Percentiles rank a stretch among this genome's conserved stretches.
Evolutionary conservation across 2,797 vertebrate species (phyloP).

Genomic region (Okamejei kenojei): DNA sequence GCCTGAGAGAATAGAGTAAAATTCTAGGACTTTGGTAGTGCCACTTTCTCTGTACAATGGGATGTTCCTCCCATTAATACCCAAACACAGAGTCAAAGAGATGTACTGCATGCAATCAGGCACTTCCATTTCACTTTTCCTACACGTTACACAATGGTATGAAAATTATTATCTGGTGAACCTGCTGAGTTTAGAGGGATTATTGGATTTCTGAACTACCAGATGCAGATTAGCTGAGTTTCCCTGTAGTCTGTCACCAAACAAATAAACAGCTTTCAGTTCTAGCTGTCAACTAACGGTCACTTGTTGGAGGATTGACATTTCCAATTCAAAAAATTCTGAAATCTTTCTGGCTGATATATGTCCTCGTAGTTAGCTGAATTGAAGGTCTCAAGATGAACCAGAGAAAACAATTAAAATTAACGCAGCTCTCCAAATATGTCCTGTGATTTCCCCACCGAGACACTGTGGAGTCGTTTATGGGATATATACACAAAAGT

Average conservation of each 20-base stretch:
- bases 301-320: not conserved
- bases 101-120: too few species aligned
- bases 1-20: too few species aligned
- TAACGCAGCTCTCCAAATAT: not conserved
- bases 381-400: not conserved
- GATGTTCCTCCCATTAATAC: too few species aligned
- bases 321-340: not conserved
- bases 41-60: too few species aligned
- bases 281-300: not conserved
- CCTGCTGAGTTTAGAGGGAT: too few species aligned
- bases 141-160: too few species aligned
- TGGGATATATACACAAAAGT: not conserved
- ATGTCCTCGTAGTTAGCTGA: not conserved
- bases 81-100: too few species aligned
- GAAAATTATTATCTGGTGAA: too few species aligned
- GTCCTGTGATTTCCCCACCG: not conserved
- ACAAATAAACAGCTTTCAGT: not conserved
- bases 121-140: too few species aligned
- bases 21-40: too few species aligned
- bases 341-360: not conserved
- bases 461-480: not conserved
- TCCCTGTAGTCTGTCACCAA: not conserved
- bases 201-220: too few species aligned
- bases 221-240: too few species aligned
- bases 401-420: not conserved